These are phyloP conservation scores for Eupithecia pulchellata DNA, from an alignment of 2,888 invertebrate genomes.

Conservation along the genomic window DNA sequence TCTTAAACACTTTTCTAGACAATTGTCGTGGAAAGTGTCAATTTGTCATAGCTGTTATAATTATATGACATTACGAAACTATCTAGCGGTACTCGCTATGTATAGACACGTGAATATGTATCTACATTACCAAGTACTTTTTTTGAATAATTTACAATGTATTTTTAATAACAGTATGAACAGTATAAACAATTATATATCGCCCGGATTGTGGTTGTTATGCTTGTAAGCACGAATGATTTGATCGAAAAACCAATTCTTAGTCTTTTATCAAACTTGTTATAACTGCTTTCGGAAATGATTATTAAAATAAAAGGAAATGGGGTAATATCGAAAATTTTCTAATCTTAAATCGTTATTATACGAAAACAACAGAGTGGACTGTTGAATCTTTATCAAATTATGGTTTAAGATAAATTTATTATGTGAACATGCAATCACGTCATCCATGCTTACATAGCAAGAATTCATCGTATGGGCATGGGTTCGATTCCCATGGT, in stretches of 20 bases:
- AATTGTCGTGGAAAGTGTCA: background rate
- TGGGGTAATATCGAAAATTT: background rate
- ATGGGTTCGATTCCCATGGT: constrained; percentile 36
- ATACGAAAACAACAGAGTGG: too few species aligned
- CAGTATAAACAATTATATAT: background rate
- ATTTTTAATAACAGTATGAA: background rate
- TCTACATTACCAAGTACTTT: too few species aligned
- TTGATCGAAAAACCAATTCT: background rate
- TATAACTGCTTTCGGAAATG: too few species aligned
- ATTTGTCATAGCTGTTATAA: background rate
- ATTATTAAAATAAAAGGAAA: too few species aligned
- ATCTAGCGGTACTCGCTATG: background rate
- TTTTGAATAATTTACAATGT: background rate
- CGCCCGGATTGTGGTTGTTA: background rate
- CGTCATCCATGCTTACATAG: background rate
- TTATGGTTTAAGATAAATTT: too few species aligned
- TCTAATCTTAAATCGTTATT: background rate
- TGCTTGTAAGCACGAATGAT: background rate
- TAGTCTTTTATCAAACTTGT: background rate
- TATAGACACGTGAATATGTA: too few species aligned
- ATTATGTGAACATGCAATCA: background rate
- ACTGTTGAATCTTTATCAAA: too few species aligned
- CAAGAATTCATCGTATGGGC: background rate
- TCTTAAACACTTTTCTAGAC: background rate
- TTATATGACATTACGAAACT: background rate